Evolutionary conservation across 2,888 invertebrate genomes (phyloP).

Genomic region (Thelaira solivaga): DNA sequence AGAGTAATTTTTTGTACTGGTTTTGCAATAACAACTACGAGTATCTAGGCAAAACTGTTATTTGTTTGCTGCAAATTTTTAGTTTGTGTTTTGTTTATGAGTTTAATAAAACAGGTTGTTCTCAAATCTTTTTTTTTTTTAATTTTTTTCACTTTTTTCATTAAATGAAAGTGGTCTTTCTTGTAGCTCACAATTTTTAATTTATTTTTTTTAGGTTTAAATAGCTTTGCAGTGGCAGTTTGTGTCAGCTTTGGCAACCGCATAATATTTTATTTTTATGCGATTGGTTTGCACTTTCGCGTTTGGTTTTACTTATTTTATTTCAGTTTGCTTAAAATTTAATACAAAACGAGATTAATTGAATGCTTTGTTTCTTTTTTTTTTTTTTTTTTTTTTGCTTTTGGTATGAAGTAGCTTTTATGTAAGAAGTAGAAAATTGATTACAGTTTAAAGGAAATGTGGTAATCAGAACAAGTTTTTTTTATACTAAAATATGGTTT

Average conservation of each 20-base stretch:
- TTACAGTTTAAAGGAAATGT: conserved; percentile 32
- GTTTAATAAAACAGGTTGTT: conserved; percentile 51
- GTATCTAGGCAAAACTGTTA: conserved; percentile 19
- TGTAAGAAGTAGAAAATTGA: conserved; percentile 54
- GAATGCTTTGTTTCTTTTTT: conserved; percentile 18
- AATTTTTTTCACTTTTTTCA: conserved; percentile 23
- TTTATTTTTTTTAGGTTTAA: conserved; percentile 5
- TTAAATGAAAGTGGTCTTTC: conserved; percentile 62
- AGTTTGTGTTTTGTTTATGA: neutral
- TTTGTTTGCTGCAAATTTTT: too few relatives aligned
- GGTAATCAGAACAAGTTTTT: conserved; percentile 58
- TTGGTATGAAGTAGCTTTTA: conserved; percentile 44
- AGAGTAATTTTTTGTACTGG: neutral
- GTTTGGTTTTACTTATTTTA: conserved; percentile 10
- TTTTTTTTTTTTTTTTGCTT: neutral
- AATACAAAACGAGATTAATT: conserved; percentile 45
- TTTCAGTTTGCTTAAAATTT: conserved; percentile 7
- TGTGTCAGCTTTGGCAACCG: conserved; percentile 23
- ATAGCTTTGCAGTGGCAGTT: conserved; percentile 15
- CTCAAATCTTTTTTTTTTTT: conserved; percentile 39
- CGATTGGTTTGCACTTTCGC: conserved; percentile 45
- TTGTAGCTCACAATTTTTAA: conserved; percentile 34
- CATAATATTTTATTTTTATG: conserved; percentile 44
- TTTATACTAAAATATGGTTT: neutral
- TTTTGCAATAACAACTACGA: neutral